These are phyloP conservation scores for Encarsia formosa DNA, from an alignment of 2,888 invertebrate genomes.

Conservation along the genomic window DNA sequence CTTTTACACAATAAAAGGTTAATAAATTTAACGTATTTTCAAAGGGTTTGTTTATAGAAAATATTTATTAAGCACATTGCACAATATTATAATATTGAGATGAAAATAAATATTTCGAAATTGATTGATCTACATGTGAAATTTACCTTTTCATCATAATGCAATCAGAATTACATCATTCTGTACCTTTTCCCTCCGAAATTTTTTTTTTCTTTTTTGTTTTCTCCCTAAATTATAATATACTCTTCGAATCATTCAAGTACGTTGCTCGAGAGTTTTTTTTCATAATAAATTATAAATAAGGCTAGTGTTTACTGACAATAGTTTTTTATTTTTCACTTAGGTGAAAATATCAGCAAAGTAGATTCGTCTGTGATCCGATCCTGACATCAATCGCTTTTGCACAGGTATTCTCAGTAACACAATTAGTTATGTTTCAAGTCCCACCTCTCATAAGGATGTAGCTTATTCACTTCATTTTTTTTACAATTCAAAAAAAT, in stretches of 20 bases:
- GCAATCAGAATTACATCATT: conserved; percentile 3
- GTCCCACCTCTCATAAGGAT: too few species aligned
- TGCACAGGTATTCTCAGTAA: too few species aligned
- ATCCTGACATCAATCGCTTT: conserved; percentile 11
- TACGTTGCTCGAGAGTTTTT: conserved; percentile 19
- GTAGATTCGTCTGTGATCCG: not conserved
- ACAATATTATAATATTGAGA: conserved; percentile 15
- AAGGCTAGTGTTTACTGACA: conserved; percentile 17
- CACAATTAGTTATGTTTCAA: too few species aligned
- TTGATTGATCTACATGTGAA: conserved; percentile 6
- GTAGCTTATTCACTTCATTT: too few species aligned
- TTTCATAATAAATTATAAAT: conserved; percentile 17
- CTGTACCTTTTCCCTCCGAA: conserved; percentile 11
- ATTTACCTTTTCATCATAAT: conserved; percentile 6
- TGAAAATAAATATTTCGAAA: conserved; percentile 24
- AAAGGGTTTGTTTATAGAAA: conserved; percentile 18
- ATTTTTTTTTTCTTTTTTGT: not conserved
- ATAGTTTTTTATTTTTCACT: conserved; percentile 3
- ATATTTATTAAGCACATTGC: conserved; percentile 26
- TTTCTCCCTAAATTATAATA: conserved; percentile 8
- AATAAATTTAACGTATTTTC: too few species aligned
- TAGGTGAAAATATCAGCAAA: not conserved
- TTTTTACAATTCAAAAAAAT: too few species aligned
- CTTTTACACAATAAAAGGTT: too few species aligned
- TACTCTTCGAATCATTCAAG: conserved; percentile 18